A percentile compares a stretch with the other conserved stretches of the same genome.
Evolutionary conservation across 1,140 invertebrate species (phyloP).

Genomic region (Rhopalosiphum maidis): DNA sequence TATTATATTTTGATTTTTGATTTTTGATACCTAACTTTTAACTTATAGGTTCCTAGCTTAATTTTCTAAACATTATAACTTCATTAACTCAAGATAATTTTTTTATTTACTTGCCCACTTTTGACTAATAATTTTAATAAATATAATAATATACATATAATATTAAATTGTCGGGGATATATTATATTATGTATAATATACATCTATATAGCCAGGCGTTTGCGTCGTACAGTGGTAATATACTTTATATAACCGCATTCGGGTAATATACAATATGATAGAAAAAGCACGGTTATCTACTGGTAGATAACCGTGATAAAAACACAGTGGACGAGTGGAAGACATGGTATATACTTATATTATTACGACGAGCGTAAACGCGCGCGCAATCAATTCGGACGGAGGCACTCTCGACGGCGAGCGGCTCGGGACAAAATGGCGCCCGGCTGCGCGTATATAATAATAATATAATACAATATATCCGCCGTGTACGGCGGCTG

Average conservation of each 20-base stretch:
- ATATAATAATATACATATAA: background rate
- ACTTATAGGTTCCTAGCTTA: background rate
- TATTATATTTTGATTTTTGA: background rate
- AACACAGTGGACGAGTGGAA: background rate
- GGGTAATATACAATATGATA: background rate
- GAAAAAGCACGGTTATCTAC: background rate
- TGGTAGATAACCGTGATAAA: background rate
- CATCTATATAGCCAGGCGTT: background rate
- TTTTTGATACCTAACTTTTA: too few relatives aligned
- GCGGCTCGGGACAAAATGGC: slow-evolving; percentile 52
- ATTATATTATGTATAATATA: background rate
- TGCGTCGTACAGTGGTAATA: background rate
- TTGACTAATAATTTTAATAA: background rate
- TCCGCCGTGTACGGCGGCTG: background rate
- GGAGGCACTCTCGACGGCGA: background rate
- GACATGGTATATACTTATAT: background rate
- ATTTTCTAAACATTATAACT: background rate
- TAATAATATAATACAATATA: slow-evolving; percentile 18
- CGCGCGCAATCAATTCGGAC: slow-evolving; percentile 2
- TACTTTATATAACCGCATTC: background rate
- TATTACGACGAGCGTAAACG: background rate
- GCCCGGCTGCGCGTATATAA: slow-evolving; percentile 32
- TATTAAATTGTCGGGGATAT: background rate
- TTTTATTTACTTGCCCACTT: background rate
- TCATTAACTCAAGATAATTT: background rate